Conservation (phyloP, 2,797 vertebrate genomes). For the Crypturellus tataupa region DNA sequence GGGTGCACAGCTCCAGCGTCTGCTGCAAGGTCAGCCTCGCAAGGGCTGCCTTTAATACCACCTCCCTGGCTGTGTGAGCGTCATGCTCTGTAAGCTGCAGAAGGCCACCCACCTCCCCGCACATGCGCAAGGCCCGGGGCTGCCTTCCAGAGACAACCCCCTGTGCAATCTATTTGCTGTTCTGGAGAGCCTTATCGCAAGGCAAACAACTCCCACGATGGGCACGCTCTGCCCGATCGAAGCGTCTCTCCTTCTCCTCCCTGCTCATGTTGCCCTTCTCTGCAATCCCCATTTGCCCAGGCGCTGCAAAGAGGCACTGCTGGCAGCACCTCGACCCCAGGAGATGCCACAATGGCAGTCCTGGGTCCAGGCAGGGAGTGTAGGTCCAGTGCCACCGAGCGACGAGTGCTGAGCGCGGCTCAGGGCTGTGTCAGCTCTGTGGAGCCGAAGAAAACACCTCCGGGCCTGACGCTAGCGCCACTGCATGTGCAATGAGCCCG, state of each 20-base stretch:
- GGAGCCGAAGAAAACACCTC: constrained; percentile 7
- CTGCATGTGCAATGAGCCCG: constrained; percentile 45
- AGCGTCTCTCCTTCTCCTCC: constrained; percentile 5
- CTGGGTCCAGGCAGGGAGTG: constrained; percentile 4
- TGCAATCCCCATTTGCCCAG: neutral
- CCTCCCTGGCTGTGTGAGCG: too few species aligned
- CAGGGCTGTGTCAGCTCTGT: constrained; percentile 20
- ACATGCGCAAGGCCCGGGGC: too few species aligned
- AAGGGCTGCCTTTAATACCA: too few species aligned
- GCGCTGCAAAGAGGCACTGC: neutral
- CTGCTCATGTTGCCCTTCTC: constrained; percentile 10
- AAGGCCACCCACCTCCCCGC: too few species aligned
- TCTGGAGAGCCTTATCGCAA: constrained; percentile 65
- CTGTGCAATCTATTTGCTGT: constrained; percentile 59
- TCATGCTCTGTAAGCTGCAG: too few species aligned
- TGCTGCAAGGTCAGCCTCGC: too few species aligned
- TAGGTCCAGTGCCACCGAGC: constrained; percentile 14
- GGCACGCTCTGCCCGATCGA: neutral
- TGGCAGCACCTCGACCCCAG: too few species aligned
- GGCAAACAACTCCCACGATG: constrained; percentile 18
- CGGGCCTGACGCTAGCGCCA: neutral
- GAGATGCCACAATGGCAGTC: too few species aligned
- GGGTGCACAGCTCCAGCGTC: too few species aligned
- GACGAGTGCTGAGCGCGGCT: neutral
- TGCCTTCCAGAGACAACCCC: neutral